Conservation (phyloP, 2,113 vertebrate genomes). For the Salvelinus namaycush region DNA sequence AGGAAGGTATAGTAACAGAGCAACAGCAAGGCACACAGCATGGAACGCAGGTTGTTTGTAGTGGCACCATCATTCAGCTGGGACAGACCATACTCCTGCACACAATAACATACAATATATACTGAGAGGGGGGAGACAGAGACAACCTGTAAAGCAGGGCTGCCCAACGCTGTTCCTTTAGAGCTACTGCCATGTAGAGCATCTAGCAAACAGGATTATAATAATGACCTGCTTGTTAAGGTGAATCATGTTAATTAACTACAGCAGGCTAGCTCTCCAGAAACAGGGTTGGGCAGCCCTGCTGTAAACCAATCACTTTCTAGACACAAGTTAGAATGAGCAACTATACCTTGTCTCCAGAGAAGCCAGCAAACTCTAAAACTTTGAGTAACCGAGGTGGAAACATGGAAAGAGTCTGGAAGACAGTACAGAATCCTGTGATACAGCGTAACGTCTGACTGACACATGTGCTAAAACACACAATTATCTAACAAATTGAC, state of each 20-base stretch:
- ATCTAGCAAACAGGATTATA: no score
- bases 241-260: no score
- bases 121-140: background rate
- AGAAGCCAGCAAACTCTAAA: constrained; percentile 83
- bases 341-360: constrained; percentile 77
- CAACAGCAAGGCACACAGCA: constrained; percentile 79
- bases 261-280: no score
- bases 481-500: background rate
- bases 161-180: no score
- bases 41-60: constrained; percentile 76
- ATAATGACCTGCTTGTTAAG: no score
- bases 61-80: constrained; percentile 71
- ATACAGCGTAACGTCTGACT: background rate
- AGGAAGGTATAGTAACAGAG: constrained; percentile 84
- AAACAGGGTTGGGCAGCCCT: background rate
- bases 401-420: constrained; percentile 80
- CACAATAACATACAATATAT: constrained; percentile 16
- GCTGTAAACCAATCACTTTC: no score
- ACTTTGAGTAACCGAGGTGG: constrained; percentile 78
- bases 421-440: background rate
- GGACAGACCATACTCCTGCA: constrained; percentile 78
- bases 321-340: background rate
- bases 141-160: no score
- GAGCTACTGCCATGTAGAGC: no score
- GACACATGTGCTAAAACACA: background rate